A percentile compares a stretch with the other conserved stretches of the same genome.
phyloP scores from a whole-genome alignment of 2,888 invertebrate species.

The Stenoptilia bipunctidactyla region DNA sequence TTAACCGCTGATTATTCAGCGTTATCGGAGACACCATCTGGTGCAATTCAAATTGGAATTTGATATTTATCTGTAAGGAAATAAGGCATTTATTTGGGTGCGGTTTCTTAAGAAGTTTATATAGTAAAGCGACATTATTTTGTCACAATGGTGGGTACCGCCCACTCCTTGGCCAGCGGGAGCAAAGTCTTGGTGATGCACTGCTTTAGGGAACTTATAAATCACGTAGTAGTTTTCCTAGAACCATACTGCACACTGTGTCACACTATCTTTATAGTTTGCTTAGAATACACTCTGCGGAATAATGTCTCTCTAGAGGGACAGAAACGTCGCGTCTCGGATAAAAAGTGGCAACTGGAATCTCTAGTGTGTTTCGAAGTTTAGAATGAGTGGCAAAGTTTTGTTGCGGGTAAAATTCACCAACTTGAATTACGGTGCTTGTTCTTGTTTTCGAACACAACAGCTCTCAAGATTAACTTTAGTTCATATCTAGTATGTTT shows the following conservation, averaged over 20 bases:
- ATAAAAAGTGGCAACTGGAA: not conserved
- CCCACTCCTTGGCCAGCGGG: slow-evolving; percentile 57
- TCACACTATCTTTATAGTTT: slow-evolving; percentile 40
- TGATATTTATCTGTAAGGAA: slow-evolving; percentile 24
- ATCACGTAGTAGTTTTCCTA: slow-evolving; percentile 48
- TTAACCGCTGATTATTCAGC: slow-evolving; percentile 71
- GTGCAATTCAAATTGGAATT: slow-evolving; percentile 23
- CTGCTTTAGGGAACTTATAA: slow-evolving; percentile 66
- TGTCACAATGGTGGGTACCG: slow-evolving; percentile 67
- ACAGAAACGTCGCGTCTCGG: not conserved
- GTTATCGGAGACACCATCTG: slow-evolving; percentile 64
- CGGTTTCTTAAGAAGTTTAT: slow-evolving; percentile 39
- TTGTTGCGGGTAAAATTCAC: not conserved
- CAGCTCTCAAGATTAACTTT: no score
- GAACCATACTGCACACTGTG: slow-evolving; percentile 41
- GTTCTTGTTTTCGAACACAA: no score
- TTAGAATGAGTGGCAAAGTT: not conserved
- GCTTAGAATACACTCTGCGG: slow-evolving; percentile 12
- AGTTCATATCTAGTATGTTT: no score
- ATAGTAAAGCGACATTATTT: slow-evolving; percentile 64
- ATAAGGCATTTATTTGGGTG: slow-evolving; percentile 42
- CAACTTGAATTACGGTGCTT: no score
- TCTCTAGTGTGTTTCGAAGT: not conserved
- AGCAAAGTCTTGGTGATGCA: slow-evolving; percentile 62
- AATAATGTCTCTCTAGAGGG: slow-evolving; percentile 34